Percentiles rank a stretch among this genome's conserved stretches.
These are phyloP conservation scores for Euzophera pinguis DNA, from an alignment of 2,888 invertebrate genomes.

Conservation along the genomic window DNA sequence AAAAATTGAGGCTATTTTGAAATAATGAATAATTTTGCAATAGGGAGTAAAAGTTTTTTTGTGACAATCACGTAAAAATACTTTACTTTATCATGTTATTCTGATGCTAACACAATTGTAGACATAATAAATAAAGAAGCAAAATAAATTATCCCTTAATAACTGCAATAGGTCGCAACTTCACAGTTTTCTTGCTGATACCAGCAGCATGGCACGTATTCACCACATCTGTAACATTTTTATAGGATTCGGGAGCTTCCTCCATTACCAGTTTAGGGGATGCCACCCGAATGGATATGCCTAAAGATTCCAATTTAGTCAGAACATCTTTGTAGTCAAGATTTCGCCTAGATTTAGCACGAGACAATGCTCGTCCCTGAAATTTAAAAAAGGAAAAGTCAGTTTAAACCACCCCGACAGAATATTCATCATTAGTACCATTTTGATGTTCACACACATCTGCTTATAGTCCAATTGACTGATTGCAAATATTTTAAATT, in stretches of 20 bases:
- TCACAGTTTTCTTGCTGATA: constrained; percentile 97
- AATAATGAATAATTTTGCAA: no score
- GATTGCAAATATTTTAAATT: no score
- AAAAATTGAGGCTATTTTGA: no score
- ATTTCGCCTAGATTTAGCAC: constrained; percentile 98
- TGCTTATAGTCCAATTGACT: no score
- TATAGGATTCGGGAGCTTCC: constrained; percentile 99
- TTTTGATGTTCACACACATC: no score
- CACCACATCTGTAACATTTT: constrained; percentile 99
- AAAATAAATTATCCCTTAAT: constrained; percentile 91
- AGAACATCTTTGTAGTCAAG: constrained; percentile 96
- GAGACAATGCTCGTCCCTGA: constrained; percentile 96
- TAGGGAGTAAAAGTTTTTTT: no score
- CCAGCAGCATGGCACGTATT: constrained; percentile 98
- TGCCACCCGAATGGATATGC: constrained; percentile 97
- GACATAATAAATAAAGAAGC: neutral
- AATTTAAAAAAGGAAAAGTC: no score
- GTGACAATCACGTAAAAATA: no score
- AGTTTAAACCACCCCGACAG: no score
- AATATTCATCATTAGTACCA: no score
- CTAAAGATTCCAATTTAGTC: constrained; percentile 88
- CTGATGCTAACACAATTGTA: no score
- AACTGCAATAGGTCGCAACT: constrained; percentile 97
- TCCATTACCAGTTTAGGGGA: constrained; percentile 99
- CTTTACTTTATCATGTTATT: no score